Percentiles rank a stretch among this genome's conserved stretches.
Evolutionary conservation across 2,888 invertebrate species (phyloP).

Genomic region (Ceramica pisi): DNA sequence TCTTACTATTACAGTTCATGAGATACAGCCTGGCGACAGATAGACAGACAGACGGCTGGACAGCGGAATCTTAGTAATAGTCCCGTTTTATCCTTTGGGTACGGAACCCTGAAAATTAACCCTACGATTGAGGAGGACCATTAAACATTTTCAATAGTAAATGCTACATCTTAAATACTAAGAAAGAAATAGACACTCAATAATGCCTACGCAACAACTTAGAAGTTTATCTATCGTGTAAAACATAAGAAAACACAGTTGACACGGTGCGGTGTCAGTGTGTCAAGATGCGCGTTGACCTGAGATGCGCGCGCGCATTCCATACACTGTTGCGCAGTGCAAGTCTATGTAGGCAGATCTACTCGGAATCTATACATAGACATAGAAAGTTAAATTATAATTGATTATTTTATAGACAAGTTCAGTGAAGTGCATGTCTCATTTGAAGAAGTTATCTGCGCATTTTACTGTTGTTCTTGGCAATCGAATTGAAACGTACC

Average conservation of each 20-base stretch:
- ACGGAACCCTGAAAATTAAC: no score
- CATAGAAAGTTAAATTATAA: background rate
- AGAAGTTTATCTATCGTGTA: slow-evolving; percentile 47
- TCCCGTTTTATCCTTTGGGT: no score
- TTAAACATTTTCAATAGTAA: no score
- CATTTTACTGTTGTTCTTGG: background rate
- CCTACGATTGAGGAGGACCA: no score
- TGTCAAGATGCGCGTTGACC: slow-evolving; percentile 66
- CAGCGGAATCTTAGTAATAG: no score
- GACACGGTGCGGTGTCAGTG: slow-evolving; percentile 66
- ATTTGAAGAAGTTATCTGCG: background rate
- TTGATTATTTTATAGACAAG: slow-evolving; percentile 8
- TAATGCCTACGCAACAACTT: slow-evolving; percentile 11
- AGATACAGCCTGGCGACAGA: no score
- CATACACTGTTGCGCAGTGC: slow-evolving; percentile 54
- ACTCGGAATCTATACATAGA: slow-evolving; percentile 10
- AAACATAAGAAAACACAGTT: slow-evolving; percentile 56
- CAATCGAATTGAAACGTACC: no score
- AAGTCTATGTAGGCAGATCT: slow-evolving; percentile 34
- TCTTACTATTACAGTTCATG: no score
- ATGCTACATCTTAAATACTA: no score
- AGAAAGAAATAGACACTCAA: background rate
- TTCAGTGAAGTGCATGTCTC: background rate
- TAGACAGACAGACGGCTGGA: no score
- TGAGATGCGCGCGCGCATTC: slow-evolving; percentile 58